A percentile compares a stretch with the other conserved stretches of the same genome.
Conservation (phyloP, 1,140 invertebrate species). For the Bombus sibiricus region DNA sequence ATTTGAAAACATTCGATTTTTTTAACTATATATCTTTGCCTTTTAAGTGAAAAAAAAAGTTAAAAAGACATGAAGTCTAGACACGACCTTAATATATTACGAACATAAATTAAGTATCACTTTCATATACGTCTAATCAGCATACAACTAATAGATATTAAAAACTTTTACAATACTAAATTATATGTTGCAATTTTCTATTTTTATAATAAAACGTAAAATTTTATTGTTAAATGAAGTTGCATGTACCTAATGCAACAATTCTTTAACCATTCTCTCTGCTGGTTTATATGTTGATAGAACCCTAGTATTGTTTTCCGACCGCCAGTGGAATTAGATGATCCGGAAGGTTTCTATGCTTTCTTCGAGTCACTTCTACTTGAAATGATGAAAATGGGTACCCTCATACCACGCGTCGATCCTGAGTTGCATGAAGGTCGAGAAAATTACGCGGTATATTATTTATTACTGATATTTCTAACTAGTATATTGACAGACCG, state of each 20-base stretch:
- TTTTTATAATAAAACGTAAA: too few relatives aligned
- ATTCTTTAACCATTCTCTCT: not conserved
- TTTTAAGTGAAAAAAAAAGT: too few relatives aligned
- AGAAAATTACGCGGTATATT: conserved; percentile 72
- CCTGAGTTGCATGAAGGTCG: conserved; percentile 72
- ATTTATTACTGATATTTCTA: not conserved
- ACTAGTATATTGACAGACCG: not conserved
- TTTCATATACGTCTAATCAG: too few relatives aligned
- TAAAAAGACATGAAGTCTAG: too few relatives aligned
- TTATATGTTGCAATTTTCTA: too few relatives aligned
- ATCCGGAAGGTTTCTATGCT: conserved; percentile 84
- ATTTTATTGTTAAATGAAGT: too few relatives aligned
- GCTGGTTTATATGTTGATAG: not conserved
- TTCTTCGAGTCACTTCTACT: conserved; percentile 84
- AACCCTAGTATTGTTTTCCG: conserved; percentile 85
- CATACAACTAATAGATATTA: too few relatives aligned
- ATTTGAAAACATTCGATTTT: not conserved
- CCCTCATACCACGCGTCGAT: conserved; percentile 86
- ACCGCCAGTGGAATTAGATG: conserved; percentile 85
- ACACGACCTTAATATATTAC: too few relatives aligned
- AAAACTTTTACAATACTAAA: too few relatives aligned
- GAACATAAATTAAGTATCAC: too few relatives aligned
- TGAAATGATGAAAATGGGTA: conserved; percentile 87
- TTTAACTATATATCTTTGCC: not conserved
- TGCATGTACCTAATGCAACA: not conserved